Base-by-base conservation (phyloP, 2,888 invertebrate species). In the Trichogramma dendrolimi region DNA sequence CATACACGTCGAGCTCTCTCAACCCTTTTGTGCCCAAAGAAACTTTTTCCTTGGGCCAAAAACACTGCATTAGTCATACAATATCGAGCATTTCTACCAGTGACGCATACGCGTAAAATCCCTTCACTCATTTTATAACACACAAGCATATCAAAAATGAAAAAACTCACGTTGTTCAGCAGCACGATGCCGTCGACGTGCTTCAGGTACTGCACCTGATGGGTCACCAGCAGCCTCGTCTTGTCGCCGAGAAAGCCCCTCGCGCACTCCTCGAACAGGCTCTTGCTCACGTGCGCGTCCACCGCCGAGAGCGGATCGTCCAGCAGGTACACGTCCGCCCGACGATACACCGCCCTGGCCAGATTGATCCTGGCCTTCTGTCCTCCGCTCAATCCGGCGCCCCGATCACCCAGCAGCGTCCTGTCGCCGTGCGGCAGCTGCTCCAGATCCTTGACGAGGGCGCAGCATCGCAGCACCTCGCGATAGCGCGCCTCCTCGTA, bases 301-400 rank as follows among this genome's bases (percentile, higher is more conserved):
- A 91, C 91, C 0, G 91, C 91, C 38, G 90, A 90, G 38, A 92
- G 79, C 0, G 92, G 92, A 77, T 92, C 92, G 71, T 92, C 91
- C 58, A 92, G 76, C 55, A 92, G 79, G 71, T 91, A 92, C 53
- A 92, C 84, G 70, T 92, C 91, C 1, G 90, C 89, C 68, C 89
- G 84, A 71, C 86, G 85, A 73, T 91, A 92, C 53, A 92, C 81
- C 7, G 89, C 85, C 72, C 91, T 82, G 62, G 90, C 91, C 55
- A 94, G 81, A 75, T 89, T 90, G 47, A 94, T 86, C 68, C 90
- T 81, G 46, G 90, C 89, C 70, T 87, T 86, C 75, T 90, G 90
- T 60, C 89, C 89, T 14, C 90, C 90, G 52, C 87, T 88, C 47
- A 90, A 80, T 48, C 86, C 85, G 44, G 87, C 85, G 10, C 90